Evolutionary conservation across 1,140 invertebrate genomes (phyloP).

Genomic region (Acyrthosiphon pisum): DNA sequence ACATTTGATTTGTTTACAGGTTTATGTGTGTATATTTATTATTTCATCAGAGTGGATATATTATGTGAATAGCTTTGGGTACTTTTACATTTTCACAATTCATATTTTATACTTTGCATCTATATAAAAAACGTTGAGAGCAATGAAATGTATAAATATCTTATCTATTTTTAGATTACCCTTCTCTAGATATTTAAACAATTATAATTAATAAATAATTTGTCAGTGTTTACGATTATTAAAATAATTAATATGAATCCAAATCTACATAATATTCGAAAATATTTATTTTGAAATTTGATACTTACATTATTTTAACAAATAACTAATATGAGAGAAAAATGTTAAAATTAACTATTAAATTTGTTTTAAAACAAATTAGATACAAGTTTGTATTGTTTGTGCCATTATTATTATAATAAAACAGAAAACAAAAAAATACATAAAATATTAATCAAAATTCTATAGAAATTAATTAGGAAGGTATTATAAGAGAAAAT

Average conservation of each 20-base stretch:
- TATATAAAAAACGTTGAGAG: neutral
- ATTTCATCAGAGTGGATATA: neutral
- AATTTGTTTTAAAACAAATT: no score
- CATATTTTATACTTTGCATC: neutral
- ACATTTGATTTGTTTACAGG: neutral
- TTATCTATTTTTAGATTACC: neutral
- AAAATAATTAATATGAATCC: neutral
- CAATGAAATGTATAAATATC: neutral
- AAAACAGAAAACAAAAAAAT: neutral
- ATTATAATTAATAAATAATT: neutral
- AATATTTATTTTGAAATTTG: neutral
- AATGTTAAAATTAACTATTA: neutral
- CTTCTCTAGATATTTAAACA: neutral
- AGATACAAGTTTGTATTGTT: neutral
- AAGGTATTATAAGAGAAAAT: neutral
- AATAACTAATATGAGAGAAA: neutral
- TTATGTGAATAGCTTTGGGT: neutral
- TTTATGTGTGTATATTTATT: neutral
- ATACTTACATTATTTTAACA: neutral
- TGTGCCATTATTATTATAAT: neutral
- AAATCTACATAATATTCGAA: neutral
- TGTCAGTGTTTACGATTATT: neutral
- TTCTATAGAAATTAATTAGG: neutral
- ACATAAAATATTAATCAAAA: neutral
- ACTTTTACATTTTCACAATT: neutral